Evolutionary conservation across 2,888 invertebrate species (phyloP).

Genomic region (Amblyjoppa fuscipennis): DNA sequence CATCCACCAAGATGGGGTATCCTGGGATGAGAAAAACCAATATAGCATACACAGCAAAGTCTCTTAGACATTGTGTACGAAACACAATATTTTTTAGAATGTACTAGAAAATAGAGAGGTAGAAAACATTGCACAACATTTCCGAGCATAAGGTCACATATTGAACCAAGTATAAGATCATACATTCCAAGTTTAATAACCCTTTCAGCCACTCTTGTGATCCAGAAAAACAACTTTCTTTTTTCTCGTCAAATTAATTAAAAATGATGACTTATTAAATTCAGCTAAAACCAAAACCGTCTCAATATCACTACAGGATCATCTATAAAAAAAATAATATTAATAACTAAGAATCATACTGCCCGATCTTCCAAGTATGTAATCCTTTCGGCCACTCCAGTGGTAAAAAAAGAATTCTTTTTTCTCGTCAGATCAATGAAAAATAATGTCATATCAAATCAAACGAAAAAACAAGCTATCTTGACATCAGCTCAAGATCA

Average conservation of each 20-base stretch:
- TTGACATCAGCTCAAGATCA: background rate
- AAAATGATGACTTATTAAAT: background rate
- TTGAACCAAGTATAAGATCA: too few species aligned
- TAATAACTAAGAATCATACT: too few species aligned
- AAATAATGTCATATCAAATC: background rate
- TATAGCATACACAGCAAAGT: background rate
- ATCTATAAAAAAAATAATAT: background rate
- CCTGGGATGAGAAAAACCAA: background rate
- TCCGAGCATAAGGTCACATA: background rate
- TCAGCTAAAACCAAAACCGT: background rate
- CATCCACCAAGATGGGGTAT: conserved; percentile 5
- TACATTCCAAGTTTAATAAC: too few species aligned
- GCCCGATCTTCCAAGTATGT: too few species aligned
- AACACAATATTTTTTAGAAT: background rate
- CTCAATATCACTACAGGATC: background rate
- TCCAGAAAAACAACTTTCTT: too few species aligned
- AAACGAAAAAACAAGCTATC: background rate
- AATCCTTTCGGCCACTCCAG: too few species aligned
- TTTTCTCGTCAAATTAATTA: background rate
- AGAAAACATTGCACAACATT: background rate
- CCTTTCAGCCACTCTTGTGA: too few species aligned
- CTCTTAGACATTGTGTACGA: background rate
- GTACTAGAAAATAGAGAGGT: background rate
- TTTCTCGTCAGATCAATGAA: background rate
- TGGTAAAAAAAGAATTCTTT: too few species aligned